Percentiles rank a stretch among this genome's conserved stretches.
These are phyloP conservation scores for Crepidodera aurea DNA, from an alignment of 2,888 invertebrate species.

Conservation along the genomic window DNA sequence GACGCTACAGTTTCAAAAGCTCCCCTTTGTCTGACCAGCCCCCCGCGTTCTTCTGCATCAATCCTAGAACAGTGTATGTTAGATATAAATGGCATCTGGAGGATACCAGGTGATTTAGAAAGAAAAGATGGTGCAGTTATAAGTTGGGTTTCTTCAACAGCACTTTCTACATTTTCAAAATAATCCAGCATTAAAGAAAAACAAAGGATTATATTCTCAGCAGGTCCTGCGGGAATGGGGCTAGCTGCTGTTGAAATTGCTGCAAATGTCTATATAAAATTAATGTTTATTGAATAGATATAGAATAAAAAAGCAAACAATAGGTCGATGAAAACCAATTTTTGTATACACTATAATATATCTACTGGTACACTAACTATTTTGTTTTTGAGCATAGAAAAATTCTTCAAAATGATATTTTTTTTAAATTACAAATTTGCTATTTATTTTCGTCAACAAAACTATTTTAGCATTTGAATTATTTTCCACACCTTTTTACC, in stretches of 20 bases:
- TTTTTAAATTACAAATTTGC: too few relatives aligned
- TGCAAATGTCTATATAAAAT: slow-evolving; percentile 71
- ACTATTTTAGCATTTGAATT: too few relatives aligned
- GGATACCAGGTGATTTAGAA: slow-evolving; percentile 64
- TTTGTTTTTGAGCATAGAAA: too few relatives aligned
- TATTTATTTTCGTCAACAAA: too few relatives aligned
- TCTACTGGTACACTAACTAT: too few relatives aligned
- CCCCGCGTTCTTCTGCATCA: slow-evolving; percentile 68
- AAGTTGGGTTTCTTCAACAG: slow-evolving; percentile 70
- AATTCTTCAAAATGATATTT: too few relatives aligned
- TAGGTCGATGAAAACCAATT: too few relatives aligned
- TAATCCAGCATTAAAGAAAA: slow-evolving; percentile 63
- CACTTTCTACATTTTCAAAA: slow-evolving; percentile 69
- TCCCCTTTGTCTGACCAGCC: slow-evolving; percentile 67
- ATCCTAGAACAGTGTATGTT: too few relatives aligned
- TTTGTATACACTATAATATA: too few relatives aligned
- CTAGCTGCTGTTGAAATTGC: slow-evolving; percentile 75
- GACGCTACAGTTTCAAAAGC: slow-evolving; percentile 71
- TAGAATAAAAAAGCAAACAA: too few relatives aligned
- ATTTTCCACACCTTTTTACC: too few relatives aligned
- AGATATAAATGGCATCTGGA: slow-evolving; percentile 67
- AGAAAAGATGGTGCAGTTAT: slow-evolving; percentile 67
- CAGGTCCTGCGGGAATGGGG: slow-evolving; percentile 70
- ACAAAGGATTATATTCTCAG: slow-evolving; percentile 70
- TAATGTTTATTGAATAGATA: too few relatives aligned